Percentiles rank a stretch among this genome's conserved stretches.
These are phyloP conservation scores for Prunella fulvescens DNA, from an alignment of 2,113 vertebrate species.

Conservation along the genomic window DNA sequence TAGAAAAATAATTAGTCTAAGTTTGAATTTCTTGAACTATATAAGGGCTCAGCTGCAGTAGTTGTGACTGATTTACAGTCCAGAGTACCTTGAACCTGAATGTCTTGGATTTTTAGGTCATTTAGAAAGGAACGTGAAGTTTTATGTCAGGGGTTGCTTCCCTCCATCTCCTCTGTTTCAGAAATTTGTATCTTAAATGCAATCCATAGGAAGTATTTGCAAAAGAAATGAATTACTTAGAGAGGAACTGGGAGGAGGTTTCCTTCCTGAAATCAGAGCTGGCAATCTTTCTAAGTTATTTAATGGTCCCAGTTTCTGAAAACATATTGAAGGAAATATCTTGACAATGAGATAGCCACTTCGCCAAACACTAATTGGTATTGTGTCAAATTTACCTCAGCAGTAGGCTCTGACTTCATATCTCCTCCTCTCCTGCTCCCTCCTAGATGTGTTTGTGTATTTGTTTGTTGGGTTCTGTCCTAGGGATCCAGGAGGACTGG, in stretches of 20 bases:
- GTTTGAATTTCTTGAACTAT: not conserved
- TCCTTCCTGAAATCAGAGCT: conserved; percentile 83
- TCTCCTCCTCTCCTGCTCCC: conserved; percentile 58
- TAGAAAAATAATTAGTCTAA: not conserved
- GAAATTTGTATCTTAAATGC: conserved; percentile 40
- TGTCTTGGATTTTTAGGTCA: not conserved
- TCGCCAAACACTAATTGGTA: conserved; percentile 76
- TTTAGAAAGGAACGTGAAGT: not conserved
- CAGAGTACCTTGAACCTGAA: not conserved
- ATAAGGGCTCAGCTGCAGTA: not conserved
- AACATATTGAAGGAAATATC: conserved; percentile 83
- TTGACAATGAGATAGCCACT: conserved; percentile 78
- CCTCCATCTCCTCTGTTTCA: conserved; percentile 26
- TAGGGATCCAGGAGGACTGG: conserved; percentile 28
- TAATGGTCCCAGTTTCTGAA: conserved; percentile 75
- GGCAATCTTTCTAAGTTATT: conserved; percentile 75
- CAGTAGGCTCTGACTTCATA: conserved; percentile 68
- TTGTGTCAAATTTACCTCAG: conserved; percentile 74
- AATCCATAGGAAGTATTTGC: conserved; percentile 57
- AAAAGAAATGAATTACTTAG: conserved; percentile 72
- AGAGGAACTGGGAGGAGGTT: conserved; percentile 80
- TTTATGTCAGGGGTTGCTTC: not conserved
- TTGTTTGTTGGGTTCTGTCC: conserved; percentile 55
- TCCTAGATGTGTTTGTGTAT: conserved; percentile 22
- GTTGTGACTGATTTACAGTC: not conserved